Evolutionary conservation across 30 jellyfish, hydroid and myxozoan species (phyloP), one percentile per base, ranked within the genome.

Genomic region (Chrysaora quinquecirrha): DNA sequence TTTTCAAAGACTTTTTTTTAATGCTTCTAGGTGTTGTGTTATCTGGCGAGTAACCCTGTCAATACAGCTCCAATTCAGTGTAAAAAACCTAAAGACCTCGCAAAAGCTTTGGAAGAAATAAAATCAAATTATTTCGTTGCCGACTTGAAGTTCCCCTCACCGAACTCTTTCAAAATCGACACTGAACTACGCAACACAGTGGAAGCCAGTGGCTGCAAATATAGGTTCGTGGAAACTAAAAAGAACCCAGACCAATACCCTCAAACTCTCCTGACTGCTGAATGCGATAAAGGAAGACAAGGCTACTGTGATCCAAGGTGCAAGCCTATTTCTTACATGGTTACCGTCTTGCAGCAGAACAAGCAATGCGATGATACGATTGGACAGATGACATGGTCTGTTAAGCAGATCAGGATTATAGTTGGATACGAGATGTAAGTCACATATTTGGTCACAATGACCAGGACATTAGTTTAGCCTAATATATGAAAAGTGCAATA

Each of bases 271-370:
- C 31, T 79, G 30, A 65, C 82, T 2, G 90, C 90, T 11, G 60
- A 64, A 27, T 79, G 90, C 82, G 56, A 62, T 11, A 67, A 48
- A 29, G 31, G 18, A 3, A 9, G 28, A 38, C 43, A 10, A 25
- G 90, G 90, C 11, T 10, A 14, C 30, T 79, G 90, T 60, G 75
- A 64, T 48, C 90, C 66, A 46, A 48, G 90, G 49, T 79, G 90
- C 82, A 35, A 49, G 82, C 82, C 90, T 10, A 30, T 47, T 34
- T 25, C 9, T 4, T 79, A 62, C 35, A 20, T 14, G 22, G 75
- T 64, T 19, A 24, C 90, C 2, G 82, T 79, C 9, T 49, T 79
- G 74, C 38, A 32, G 16, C 30, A 32, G 29, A 30, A 49, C 3
- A n/a, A 25, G 19, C 2, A 31, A 4, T 79, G 90, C 90, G 49